phyloP scores from a whole-genome alignment of 1,140 invertebrate species.

The Gryllus bimaculatus region DNA sequence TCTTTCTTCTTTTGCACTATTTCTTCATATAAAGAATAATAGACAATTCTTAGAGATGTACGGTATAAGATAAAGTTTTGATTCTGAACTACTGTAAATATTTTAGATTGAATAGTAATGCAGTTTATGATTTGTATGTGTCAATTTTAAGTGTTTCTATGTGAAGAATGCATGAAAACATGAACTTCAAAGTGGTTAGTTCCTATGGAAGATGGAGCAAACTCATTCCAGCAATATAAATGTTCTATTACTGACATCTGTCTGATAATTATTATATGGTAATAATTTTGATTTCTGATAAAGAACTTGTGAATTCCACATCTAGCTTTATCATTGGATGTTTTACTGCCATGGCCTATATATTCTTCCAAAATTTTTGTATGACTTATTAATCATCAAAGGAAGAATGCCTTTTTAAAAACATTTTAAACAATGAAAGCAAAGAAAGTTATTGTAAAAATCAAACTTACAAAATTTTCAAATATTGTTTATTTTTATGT shows the following conservation, averaged over 20 bases:
- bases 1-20: slow-evolving; percentile 10
- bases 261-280: not conserved
- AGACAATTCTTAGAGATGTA: not conserved
- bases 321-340: not conserved
- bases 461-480: not conserved
- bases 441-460: not conserved
- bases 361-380: not conserved
- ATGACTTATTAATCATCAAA: not conserved
- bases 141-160: slow-evolving; percentile 10
- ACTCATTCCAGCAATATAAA: slow-evolving; percentile 6
- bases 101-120: not conserved
- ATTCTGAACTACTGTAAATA: slow-evolving; percentile 11
- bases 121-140: slow-evolving; percentile 11
- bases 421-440: not conserved
- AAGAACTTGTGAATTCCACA: not conserved
- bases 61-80: not conserved
- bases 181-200: slow-evolving; percentile 11
- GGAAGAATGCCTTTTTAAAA: not conserved
- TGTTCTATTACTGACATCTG: not conserved
- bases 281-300: not conserved
- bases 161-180: slow-evolving; percentile 1
- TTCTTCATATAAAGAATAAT: not conserved
- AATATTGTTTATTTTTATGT: not conserved
- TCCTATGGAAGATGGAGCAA: slow-evolving; percentile 13
- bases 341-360: not conserved